Conservation (phyloP, 2,797 vertebrate genomes). For the Galagoides demidoff region DNA sequence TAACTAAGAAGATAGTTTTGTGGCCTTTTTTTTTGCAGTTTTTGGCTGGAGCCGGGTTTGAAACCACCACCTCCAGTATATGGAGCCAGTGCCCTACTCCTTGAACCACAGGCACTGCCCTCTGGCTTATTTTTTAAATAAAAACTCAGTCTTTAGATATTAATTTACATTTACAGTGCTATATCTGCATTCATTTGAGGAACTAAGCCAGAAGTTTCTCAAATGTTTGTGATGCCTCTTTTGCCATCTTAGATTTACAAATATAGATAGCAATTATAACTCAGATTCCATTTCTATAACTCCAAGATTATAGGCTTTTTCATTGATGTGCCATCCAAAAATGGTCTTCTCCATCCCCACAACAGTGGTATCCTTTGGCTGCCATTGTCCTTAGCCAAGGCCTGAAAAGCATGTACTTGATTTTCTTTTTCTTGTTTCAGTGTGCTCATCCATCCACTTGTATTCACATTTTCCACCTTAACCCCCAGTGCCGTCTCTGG, state of each 20-base stretch:
- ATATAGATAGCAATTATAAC: neutral
- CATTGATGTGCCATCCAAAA: neutral
- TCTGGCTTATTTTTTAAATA: neutral
- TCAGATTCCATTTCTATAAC: neutral
- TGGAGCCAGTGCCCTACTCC: no score
- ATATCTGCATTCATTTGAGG: constrained; percentile 20
- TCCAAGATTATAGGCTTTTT: neutral
- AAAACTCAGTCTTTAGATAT: constrained; percentile 50
- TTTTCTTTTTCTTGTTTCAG: neutral
- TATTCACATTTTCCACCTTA: neutral
- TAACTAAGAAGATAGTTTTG: constrained; percentile 37
- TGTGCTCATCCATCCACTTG: neutral
- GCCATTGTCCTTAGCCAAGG: no score
- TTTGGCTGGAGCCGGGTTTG: no score
- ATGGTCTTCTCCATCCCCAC: neutral
- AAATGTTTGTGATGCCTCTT: neutral
- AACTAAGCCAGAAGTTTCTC: neutral
- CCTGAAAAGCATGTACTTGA: neutral
- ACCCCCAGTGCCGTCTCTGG: neutral
- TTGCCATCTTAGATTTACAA: neutral
- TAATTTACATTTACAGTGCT: constrained; percentile 29
- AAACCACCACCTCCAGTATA: no score
- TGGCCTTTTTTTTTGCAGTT: neutral
- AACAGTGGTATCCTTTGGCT: neutral
- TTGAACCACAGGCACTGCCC: no score